Evolutionary conservation across 2,113 vertebrate species (phyloP).

Genomic region (Hyaena hyaena): DNA sequence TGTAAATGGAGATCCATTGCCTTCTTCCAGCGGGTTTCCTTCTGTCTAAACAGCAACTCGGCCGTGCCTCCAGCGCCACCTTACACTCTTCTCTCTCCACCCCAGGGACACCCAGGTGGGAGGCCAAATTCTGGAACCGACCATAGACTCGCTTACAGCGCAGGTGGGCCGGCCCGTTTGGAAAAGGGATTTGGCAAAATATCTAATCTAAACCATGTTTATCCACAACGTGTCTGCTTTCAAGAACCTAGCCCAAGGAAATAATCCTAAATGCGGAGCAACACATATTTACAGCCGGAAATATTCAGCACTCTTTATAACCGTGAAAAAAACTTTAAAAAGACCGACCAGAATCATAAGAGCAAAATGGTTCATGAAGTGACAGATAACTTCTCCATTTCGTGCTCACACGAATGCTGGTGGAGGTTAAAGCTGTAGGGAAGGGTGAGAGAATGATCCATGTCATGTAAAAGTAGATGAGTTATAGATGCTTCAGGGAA

Average conservation of each 20-base stretch:
- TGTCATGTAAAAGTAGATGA: not conserved
- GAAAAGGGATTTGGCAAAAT: slow-evolving; percentile 14
- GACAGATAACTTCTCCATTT: not conserved
- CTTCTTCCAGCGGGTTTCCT: not conserved
- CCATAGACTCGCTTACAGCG: not conserved
- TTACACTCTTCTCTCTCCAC: not conserved
- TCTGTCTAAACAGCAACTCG: not conserved
- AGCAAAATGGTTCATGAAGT: not conserved
- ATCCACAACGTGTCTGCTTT: not conserved
- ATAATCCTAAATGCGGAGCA: not conserved
- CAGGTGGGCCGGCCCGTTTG: not conserved
- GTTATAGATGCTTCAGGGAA: not conserved
- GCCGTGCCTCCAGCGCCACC: not conserved
- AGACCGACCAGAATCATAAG: not conserved
- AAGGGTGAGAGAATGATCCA: not conserved
- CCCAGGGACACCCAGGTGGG: not conserved
- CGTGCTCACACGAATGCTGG: too few species aligned
- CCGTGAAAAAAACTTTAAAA: not conserved
- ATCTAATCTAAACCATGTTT: not conserved
- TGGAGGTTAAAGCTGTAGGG: too few species aligned
- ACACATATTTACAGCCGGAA: not conserved
- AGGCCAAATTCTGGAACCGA: not conserved
- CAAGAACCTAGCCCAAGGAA: not conserved
- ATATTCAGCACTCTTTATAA: not conserved
- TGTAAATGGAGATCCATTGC: not conserved